Evolutionary conservation across 1,140 invertebrate species (phyloP).

Genomic region (Drepana arcuata): DNA sequence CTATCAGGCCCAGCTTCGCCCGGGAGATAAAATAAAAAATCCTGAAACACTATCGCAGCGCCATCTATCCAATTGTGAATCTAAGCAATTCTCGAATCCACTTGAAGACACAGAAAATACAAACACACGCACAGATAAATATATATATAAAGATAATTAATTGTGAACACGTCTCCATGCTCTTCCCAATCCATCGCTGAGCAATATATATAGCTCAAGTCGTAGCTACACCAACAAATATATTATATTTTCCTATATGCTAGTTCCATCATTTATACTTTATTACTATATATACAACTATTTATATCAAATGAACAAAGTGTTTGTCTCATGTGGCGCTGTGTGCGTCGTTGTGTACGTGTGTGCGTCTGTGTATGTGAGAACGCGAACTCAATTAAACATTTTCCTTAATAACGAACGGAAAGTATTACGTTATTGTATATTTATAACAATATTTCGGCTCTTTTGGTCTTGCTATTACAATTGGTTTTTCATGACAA

Average conservation of each 20-base stretch:
- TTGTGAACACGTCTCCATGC: slow-evolving; percentile 34
- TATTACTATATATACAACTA: slow-evolving; percentile 66
- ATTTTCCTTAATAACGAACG: slow-evolving; percentile 57
- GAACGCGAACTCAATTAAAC: slow-evolving; percentile 52
- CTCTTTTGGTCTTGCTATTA: background rate
- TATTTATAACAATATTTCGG: slow-evolving; percentile 5
- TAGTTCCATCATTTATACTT: slow-evolving; percentile 70
- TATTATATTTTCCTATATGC: slow-evolving; percentile 71
- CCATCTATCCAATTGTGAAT: too few relatives aligned
- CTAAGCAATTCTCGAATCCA: too few relatives aligned
- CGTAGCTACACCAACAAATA: slow-evolving; percentile 61
- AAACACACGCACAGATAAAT: too few relatives aligned
- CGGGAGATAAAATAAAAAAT: too few relatives aligned
- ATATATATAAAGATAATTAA: too few relatives aligned
- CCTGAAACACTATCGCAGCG: too few relatives aligned
- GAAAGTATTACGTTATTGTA: too few relatives aligned
- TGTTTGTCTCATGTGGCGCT: too few relatives aligned
- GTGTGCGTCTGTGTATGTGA: slow-evolving; percentile 17
- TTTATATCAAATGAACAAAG: slow-evolving; percentile 42
- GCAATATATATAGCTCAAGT: slow-evolving; percentile 52
- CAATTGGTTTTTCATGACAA: background rate
- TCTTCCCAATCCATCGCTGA: slow-evolving; percentile 37
- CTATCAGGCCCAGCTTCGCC: too few relatives aligned
- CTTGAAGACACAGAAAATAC: too few relatives aligned
- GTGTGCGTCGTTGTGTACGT: too few relatives aligned